phyloP scores from a whole-genome alignment of 2,113 vertebrate genomes.

The Sorex fumeus region DNA sequence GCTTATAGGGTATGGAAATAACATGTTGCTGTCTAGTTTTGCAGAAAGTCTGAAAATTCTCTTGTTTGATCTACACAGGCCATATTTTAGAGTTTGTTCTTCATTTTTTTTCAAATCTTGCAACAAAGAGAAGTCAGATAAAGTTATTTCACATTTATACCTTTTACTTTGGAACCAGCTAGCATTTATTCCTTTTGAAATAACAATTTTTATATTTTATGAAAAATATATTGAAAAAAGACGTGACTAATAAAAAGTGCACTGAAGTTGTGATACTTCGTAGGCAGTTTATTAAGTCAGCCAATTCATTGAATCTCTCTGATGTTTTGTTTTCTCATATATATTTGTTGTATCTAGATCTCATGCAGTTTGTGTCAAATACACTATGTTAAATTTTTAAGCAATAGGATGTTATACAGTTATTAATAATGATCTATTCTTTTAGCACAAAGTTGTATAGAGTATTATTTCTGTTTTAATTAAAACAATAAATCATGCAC shows the following conservation, averaged over 20 bases:
- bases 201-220: neutral
- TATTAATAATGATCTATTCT: constrained; percentile 1
- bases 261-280: neutral
- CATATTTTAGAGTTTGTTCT: neutral
- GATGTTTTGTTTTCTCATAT: constrained; percentile 17
- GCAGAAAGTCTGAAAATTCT: neutral
- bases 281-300: neutral
- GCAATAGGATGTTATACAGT: neutral
- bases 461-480: constrained; percentile 37
- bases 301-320: neutral
- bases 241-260: neutral
- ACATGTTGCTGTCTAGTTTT: neutral
- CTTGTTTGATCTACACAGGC: neutral
- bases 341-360: neutral
- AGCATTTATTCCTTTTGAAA: neutral
- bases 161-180: neutral
- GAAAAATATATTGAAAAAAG: neutral
- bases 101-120: neutral
- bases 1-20: neutral
- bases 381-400: neutral
- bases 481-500: neutral
- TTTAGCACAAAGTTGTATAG: neutral
- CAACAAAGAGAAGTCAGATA: neutral
- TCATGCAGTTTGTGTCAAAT: neutral
- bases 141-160: neutral